phyloP scores from a whole-genome alignment of 2,888 invertebrate species.

The Acrocyrtus sp. region DNA sequence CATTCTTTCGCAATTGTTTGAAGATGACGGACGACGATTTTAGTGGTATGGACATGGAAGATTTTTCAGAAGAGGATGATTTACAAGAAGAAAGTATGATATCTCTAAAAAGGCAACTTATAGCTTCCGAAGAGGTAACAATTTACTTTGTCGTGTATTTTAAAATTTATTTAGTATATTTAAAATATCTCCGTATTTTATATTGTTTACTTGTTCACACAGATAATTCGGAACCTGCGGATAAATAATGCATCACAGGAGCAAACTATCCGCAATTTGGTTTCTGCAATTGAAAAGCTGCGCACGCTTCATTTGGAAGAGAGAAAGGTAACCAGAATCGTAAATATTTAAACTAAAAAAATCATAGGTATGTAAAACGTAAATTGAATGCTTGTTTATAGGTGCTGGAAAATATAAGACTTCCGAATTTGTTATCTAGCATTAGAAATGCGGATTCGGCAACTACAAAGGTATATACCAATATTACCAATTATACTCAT shows the following conservation, averaged over 20 bases:
- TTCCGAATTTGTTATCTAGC: slow-evolving; percentile 32
- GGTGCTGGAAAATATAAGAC: slow-evolving; percentile 38
- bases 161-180: neutral
- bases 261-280: slow-evolving; percentile 41
- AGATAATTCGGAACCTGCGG: slow-evolving; percentile 38
- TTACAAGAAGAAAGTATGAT: slow-evolving; percentile 38
- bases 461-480: slow-evolving; percentile 19
- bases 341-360: too few relatives aligned
- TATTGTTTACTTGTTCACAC: neutral
- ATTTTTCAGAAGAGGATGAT: slow-evolving; percentile 43
- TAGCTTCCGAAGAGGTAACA: slow-evolving; percentile 46
- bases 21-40: slow-evolving; percentile 44
- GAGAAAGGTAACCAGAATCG: slow-evolving; percentile 19
- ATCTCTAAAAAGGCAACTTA: slow-evolving; percentile 34
- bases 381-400: too few relatives aligned
- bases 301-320: slow-evolving; percentile 35
- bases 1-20: too few relatives aligned
- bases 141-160: neutral
- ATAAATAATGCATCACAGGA: slow-evolving; percentile 43
- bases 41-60: slow-evolving; percentile 44
- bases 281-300: slow-evolving; percentile 35
- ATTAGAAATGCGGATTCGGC: slow-evolving; percentile 28
- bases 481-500: neutral
- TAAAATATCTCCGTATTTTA: neutral
- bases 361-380: too few relatives aligned